Evolutionary conservation across 2,113 vertebrate species (phyloP).

Genomic region (Gallinago undulata): DNA sequence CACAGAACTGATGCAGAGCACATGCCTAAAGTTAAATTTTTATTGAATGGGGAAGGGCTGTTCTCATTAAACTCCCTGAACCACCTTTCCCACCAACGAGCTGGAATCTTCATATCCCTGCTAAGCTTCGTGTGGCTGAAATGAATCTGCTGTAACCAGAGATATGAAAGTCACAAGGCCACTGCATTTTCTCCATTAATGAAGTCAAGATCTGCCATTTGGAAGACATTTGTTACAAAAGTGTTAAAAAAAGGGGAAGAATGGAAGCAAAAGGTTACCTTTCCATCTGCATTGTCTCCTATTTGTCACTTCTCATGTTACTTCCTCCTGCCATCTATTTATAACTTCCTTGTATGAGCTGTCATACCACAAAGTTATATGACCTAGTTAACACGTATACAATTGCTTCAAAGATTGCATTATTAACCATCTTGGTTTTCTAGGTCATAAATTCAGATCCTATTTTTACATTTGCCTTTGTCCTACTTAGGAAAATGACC

Average conservation of each 20-base stretch:
- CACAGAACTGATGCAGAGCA: not conserved
- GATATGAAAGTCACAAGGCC: not conserved
- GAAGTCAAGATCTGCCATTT: not conserved
- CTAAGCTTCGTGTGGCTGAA: not conserved
- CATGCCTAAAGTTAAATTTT: not conserved
- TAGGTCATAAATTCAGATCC: constrained; percentile 5
- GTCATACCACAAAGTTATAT: constrained; percentile 40
- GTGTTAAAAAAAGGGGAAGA: not conserved
- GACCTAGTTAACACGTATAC: constrained; percentile 7
- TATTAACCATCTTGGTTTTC: constrained; percentile 34
- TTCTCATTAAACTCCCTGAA: not conserved
- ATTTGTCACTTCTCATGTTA: not conserved
- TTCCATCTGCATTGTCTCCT: not conserved
- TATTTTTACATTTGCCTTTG: constrained; percentile 41
- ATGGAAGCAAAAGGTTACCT: not conserved
- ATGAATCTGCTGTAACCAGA: not conserved
- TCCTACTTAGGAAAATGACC: not conserved
- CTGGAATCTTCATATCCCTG: not conserved
- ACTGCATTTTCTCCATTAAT: not conserved
- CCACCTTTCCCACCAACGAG: not conserved
- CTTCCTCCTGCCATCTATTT: constrained; percentile 47
- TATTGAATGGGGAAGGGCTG: not conserved
- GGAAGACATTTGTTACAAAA: not conserved
- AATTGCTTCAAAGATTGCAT: not conserved
- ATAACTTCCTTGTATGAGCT: constrained; percentile 43